These are phyloP conservation scores for Drosophila virilis DNA, from an alignment of 1,140 invertebrate genomes.

Conservation along the genomic window DNA sequence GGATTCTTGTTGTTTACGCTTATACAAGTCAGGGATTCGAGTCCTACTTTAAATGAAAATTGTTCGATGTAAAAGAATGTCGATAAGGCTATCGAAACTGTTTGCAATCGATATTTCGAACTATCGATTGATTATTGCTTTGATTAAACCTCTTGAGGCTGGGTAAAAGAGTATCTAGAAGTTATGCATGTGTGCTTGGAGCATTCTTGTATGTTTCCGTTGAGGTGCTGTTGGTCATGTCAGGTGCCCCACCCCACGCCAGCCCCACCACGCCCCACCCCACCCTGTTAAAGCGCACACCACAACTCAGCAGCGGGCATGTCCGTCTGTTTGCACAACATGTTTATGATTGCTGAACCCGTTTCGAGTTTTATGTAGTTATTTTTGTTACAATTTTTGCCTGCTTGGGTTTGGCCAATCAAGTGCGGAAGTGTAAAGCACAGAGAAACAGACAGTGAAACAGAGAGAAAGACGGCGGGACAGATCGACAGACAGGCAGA, in stretches of 20 bases:
- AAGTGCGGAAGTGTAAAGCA: slow-evolving; percentile 71
- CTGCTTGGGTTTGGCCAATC: slow-evolving; percentile 65
- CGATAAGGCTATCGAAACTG: no score
- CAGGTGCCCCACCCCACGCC: slow-evolving; percentile 40
- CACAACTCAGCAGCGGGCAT: slow-evolving; percentile 34
- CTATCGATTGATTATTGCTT: no score
- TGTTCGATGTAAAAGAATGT: no score
- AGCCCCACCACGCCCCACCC: not conserved
- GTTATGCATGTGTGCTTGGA: not conserved
- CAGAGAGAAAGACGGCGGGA: slow-evolving; percentile 34
- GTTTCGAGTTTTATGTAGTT: slow-evolving; percentile 66
- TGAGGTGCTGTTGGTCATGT: slow-evolving; percentile 50
- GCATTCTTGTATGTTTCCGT: slow-evolving; percentile 45
- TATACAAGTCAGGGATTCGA: no score
- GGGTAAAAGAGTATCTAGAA: not conserved
- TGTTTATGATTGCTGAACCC: slow-evolving; percentile 81
- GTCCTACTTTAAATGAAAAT: no score
- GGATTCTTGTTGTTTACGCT: no score
- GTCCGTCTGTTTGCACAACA: slow-evolving; percentile 64
- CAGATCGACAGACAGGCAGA: slow-evolving; percentile 29
- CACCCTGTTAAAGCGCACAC: not conserved
- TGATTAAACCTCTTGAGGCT: no score
- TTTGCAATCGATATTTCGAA: no score
- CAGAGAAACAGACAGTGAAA: slow-evolving; percentile 24
- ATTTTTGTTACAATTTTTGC: slow-evolving; percentile 76